These are phyloP conservation scores for Synaphobranchus kaupii DNA, from an alignment of 2,797 vertebrate genomes.

Conservation along the genomic window DNA sequence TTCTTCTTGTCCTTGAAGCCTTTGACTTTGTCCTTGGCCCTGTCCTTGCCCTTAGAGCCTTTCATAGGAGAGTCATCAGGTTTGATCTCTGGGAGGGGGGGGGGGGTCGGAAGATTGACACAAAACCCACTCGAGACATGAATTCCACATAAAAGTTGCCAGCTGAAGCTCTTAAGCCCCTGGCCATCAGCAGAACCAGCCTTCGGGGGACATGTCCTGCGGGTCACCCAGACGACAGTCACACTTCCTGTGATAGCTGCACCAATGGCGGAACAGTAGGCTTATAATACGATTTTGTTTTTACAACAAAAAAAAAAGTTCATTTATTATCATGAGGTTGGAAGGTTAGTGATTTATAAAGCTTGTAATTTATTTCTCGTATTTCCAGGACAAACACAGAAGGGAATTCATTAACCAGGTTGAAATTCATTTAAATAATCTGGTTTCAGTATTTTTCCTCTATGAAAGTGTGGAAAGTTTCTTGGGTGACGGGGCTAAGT, in stretches of 20 bases:
- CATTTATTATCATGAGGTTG: neutral
- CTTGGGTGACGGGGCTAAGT: slow-evolving; percentile 46
- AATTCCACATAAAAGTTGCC: slow-evolving; percentile 62
- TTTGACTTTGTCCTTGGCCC: slow-evolving; percentile 82
- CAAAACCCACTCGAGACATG: slow-evolving; percentile 36
- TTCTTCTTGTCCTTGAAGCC: slow-evolving; percentile 80
- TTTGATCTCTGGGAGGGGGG: slow-evolving; percentile 74
- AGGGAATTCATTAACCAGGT: neutral
- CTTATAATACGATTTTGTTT: neutral
- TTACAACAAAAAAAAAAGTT: neutral
- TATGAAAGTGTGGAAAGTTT: neutral
- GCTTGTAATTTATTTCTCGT: neutral
- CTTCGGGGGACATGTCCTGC: neutral
- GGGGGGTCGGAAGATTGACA: neutral
- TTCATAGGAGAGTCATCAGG: slow-evolving; percentile 78
- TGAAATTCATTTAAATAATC: neutral
- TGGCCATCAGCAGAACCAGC: slow-evolving; percentile 31
- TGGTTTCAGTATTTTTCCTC: neutral
- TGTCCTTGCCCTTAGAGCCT: slow-evolving; percentile 81
- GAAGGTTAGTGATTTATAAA: neutral
- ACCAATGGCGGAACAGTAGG: neutral
- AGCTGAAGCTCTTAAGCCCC: neutral
- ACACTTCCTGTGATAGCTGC: neutral
- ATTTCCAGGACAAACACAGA: neutral
- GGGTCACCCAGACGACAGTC: neutral